phyloP scores from a whole-genome alignment of 2,888 invertebrate species.

The Amitus sp. region DNA sequence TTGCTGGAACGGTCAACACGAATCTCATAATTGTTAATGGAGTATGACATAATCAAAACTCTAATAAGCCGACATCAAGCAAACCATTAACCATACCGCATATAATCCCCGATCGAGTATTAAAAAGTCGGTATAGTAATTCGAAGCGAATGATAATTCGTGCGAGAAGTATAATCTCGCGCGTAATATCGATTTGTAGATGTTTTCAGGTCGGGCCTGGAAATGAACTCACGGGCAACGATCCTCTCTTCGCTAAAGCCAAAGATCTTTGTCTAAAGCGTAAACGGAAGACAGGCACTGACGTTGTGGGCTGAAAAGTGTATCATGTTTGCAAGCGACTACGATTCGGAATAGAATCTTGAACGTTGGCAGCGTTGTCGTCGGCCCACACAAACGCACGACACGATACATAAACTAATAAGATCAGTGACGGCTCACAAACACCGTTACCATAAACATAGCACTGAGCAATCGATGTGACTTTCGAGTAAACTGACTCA shows the following conservation, averaged over 20 bases:
- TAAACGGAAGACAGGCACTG: slow-evolving; percentile 45
- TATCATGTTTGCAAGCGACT: slow-evolving; percentile 36
- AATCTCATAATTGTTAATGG: too few relatives aligned
- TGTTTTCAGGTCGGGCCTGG: neutral
- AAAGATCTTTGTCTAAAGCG: slow-evolving; percentile 15
- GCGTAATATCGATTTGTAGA: slow-evolving; percentile 30
- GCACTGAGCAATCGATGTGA: slow-evolving; percentile 3
- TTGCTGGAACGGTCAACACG: too few relatives aligned
- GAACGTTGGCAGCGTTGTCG: neutral
- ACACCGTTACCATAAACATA: slow-evolving; percentile 13
- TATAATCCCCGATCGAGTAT: too few relatives aligned
- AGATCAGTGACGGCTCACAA: slow-evolving; percentile 14
- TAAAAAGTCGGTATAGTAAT: too few relatives aligned
- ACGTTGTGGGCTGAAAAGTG: slow-evolving; percentile 44
- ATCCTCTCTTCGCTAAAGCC: slow-evolving; percentile 26
- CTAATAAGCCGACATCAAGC: too few relatives aligned
- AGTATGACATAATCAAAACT: too few relatives aligned
- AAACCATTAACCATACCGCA: too few relatives aligned
- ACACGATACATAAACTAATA: slow-evolving; percentile 9
- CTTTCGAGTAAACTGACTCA: too few relatives aligned
- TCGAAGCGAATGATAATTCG: too few relatives aligned
- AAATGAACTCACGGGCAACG: slow-evolving; percentile 29
- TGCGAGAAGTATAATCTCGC: slow-evolving; percentile 12
- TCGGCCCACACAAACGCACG: slow-evolving; percentile 9
- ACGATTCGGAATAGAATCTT: too few relatives aligned